Conservation (phyloP, 1,140 invertebrate species). For the Gonioctena quinquepunctata region DNA sequence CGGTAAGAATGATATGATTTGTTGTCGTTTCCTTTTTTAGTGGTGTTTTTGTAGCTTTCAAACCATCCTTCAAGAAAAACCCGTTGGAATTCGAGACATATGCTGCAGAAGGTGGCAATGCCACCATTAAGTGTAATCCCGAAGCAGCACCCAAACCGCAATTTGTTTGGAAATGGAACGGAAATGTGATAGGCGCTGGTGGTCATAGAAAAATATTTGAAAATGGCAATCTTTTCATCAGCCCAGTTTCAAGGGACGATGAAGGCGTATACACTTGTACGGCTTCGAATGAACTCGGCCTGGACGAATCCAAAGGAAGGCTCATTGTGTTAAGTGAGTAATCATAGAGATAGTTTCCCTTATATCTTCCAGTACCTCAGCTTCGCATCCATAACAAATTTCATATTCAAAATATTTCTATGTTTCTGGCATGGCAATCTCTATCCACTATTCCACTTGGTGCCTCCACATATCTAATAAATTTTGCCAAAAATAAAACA, state of each 20-base stretch:
- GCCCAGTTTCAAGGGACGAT: constrained; percentile 83
- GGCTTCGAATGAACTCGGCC: constrained; percentile 82
- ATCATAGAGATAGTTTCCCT: too few species aligned
- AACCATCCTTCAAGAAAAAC: constrained; percentile 87
- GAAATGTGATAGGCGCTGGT: constrained; percentile 74
- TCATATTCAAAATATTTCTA: too few species aligned
- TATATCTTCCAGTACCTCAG: too few species aligned
- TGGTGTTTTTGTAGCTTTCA: constrained; percentile 65
- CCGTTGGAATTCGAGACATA: constrained; percentile 88
- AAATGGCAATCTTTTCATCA: constrained; percentile 84
- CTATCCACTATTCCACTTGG: too few species aligned
- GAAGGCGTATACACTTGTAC: constrained; percentile 86
- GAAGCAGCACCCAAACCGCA: constrained; percentile 91
- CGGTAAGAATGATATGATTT: constrained; percentile 64
- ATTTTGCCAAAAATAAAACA: too few species aligned
- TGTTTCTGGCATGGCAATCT: too few species aligned
- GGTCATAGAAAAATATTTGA: constrained; percentile 79
- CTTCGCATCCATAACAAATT: too few species aligned
- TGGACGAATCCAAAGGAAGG: constrained; percentile 77
- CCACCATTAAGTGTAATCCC: constrained; percentile 89
- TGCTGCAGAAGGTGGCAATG: constrained; percentile 87
- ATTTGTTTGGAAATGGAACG: constrained; percentile 92
- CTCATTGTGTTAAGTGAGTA: constrained; percentile 83
- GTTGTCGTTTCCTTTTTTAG: background rate
- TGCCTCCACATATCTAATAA: too few species aligned